Evolutionary conservation across 2,113 vertebrate genomes (phyloP).

Genomic region (Salvelinus namaycush): DNA sequence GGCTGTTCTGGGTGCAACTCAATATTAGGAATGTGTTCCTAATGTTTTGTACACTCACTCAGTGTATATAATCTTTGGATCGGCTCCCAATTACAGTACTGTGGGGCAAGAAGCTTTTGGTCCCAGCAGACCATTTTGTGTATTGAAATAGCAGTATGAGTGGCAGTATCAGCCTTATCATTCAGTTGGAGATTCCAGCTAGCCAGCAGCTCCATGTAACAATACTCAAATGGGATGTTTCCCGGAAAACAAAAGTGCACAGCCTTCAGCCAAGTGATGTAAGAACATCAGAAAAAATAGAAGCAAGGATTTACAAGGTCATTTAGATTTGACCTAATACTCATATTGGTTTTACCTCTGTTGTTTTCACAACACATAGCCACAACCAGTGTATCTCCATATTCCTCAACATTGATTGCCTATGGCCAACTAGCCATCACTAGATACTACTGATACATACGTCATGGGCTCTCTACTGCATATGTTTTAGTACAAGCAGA

Average conservation of each 20-base stretch:
- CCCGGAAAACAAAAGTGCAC: background rate
- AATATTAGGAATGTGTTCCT: too few species aligned
- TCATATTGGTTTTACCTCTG: background rate
- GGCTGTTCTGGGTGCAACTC: too few species aligned
- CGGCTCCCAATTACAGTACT: background rate
- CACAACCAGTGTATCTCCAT: background rate
- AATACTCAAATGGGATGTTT: background rate
- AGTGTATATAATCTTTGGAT: background rate
- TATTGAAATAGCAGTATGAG: background rate
- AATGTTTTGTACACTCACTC: too few species aligned
- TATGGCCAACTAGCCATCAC: background rate
- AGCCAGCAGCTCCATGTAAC: background rate
- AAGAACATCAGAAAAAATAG: too few species aligned
- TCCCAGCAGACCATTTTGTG: background rate
- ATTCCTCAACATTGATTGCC: background rate
- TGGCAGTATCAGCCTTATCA: background rate
- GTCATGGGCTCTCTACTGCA: background rate
- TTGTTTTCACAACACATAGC: background rate
- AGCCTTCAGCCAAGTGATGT: too few species aligned
- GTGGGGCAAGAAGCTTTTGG: background rate
- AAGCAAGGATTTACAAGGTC: too few species aligned
- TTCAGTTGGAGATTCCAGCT: background rate
- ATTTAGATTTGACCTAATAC: background rate
- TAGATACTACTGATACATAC: background rate
- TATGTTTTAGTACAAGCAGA: background rate